phyloP scores from a whole-genome alignment of 2,888 invertebrate genomes.

The Caradrina clavipalpis region DNA sequence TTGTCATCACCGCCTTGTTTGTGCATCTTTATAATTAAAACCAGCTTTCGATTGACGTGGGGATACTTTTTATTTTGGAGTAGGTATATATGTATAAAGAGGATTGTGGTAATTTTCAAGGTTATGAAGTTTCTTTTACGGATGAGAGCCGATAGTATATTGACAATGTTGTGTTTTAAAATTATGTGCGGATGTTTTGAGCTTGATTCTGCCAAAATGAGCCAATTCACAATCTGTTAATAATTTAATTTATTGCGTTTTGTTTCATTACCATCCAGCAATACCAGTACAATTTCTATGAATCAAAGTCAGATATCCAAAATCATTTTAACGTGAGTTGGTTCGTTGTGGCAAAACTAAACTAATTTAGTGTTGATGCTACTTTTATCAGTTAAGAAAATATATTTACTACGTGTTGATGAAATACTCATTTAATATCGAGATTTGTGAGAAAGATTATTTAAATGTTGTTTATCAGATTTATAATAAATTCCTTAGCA shows the following conservation, averaged over 20 bases:
- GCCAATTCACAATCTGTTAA: no score
- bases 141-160: not conserved
- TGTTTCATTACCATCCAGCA: no score
- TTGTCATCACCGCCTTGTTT: constrained; percentile 67
- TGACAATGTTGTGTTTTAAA: constrained; percentile 26
- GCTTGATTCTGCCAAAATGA: not conserved
- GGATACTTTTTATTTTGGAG: constrained; percentile 50
- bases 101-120: constrained; percentile 17
- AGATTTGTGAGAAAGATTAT: constrained; percentile 9
- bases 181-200: constrained; percentile 22
- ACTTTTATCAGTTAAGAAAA: constrained; percentile 33
- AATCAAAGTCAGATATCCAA: no score
- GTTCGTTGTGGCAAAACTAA: not conserved
- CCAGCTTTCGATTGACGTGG: constrained; percentile 60
- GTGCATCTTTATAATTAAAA: constrained; percentile 62
- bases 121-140: constrained; percentile 13
- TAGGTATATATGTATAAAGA: constrained; percentile 55
- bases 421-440: constrained; percentile 18
- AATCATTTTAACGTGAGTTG: not conserved
- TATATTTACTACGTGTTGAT: constrained; percentile 36
- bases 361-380: constrained; percentile 21
- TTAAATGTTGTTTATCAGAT: constrained; percentile 3
- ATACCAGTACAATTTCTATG: no score
- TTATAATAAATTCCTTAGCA: constrained; percentile 14
- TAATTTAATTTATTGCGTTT: no score